A percentile compares a stretch with the other conserved stretches of the same genome.
Conservation (phyloP, 1,140 invertebrate genomes). For the Lepeophtheirus salmonis region DNA sequence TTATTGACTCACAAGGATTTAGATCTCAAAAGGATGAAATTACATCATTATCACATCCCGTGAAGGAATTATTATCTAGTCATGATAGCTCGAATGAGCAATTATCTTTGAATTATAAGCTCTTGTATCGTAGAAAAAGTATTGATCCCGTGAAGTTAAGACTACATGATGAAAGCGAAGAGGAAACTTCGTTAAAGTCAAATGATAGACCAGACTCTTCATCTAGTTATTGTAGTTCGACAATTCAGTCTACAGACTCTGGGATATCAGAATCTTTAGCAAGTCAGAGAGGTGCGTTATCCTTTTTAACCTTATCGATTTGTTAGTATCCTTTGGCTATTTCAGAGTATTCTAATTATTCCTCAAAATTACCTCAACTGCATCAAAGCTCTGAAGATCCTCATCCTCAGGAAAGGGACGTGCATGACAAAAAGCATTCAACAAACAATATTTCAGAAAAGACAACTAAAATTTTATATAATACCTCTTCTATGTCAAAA, state of each 20-base stretch:
- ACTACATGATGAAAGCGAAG: neutral
- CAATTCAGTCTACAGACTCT: neutral
- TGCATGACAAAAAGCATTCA: no score
- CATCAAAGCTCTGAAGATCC: no score
- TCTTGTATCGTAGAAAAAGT: neutral
- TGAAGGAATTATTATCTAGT: neutral
- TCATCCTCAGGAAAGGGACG: no score
- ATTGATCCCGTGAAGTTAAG: neutral
- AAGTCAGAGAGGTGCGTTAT: no score
- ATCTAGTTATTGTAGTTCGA: neutral
- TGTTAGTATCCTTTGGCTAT: no score
- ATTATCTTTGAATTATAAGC: neutral
- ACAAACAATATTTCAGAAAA: neutral
- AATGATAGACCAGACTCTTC: no score
- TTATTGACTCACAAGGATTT: neutral
- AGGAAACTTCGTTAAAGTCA: no score
- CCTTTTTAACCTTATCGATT: no score
- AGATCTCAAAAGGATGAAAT: neutral
- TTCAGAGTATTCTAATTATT: no score
- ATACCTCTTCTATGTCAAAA: neutral
- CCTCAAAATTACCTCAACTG: no score
- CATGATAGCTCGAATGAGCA: neutral
- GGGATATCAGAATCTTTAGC: neutral
- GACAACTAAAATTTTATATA: neutral
- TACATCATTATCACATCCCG: neutral